Evolutionary conservation across 2,797 vertebrate species (phyloP).

Genomic region (Parotocinclus haroldoi): DNA sequence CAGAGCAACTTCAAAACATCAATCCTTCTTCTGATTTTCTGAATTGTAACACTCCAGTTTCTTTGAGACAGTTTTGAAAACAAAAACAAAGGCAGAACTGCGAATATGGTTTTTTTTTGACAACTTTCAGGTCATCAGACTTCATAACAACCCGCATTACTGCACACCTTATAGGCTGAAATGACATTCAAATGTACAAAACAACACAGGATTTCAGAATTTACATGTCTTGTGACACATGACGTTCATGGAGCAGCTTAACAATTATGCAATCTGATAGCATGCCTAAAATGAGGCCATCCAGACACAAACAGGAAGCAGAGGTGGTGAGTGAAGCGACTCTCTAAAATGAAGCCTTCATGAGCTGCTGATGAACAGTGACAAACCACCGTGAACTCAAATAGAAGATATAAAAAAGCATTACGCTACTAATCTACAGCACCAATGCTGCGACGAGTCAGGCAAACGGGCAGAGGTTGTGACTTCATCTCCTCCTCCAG

Average conservation of each 20-base stretch:
- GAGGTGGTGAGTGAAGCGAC: background rate
- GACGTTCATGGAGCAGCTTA: background rate
- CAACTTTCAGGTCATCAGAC: no score
- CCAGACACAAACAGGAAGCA: conserved; percentile 35
- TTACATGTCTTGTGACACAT: background rate
- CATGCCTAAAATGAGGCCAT: conserved; percentile 1
- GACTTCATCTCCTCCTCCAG: conserved; percentile 3
- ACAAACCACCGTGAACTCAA: background rate
- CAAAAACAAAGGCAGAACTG: no score
- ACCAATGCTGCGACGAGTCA: background rate
- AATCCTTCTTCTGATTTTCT: no score
- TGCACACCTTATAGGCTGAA: background rate
- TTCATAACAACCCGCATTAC: no score
- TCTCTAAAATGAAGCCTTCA: no score
- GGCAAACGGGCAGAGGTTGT: conserved; percentile 22
- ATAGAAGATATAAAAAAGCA: background rate
- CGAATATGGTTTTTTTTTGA: no score
- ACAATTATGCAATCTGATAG: conserved; percentile 3
- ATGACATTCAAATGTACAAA: background rate
- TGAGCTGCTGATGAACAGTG: background rate
- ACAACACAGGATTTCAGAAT: no score
- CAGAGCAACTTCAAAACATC: no score
- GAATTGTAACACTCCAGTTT: no score
- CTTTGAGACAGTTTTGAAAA: no score
- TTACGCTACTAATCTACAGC: background rate